Base-by-base conservation (phyloP, 2,888 invertebrate species). In the Diarsia mendica region DNA sequence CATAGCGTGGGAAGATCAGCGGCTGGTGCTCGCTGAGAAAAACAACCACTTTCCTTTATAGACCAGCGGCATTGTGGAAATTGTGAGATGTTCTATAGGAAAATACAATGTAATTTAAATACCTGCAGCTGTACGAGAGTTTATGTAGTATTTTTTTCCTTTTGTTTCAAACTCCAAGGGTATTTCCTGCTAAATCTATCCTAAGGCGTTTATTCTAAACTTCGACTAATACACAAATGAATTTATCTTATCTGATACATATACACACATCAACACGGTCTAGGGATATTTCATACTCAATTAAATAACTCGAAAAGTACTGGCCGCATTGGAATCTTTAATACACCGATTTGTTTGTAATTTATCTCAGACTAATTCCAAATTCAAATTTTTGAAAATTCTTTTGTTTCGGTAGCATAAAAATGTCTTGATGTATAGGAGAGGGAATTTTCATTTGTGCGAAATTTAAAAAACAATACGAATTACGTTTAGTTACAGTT, bases 1-100 rank as follows among this genome's bases (percentile, higher is more conserved):
- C 67, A 63, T 67, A 49, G 23, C 75, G 86, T 85, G 84, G 76
- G 82, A 86, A 85, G 65, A 72, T 72, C 51, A 68, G 33, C 75
- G 46, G 75, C 72, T 77, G 72, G 46, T 53, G 75, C 48, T 48
- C 46, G 55, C 49, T 83, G 74, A 73, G 76, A 75, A 85, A 78
- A 78, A 75, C 64, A 63, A 65, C 33, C 23, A 66, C 83, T 72
- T 80, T 83, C 77, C 61, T 78, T 61, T 48, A 28, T 49, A 64
- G 44, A 46, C 61, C 61, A 78, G 23, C 15, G 55, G 15, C 39
- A 48, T 65, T 71, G 70, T 70, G 76, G 69, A 80, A 80, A 77
- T 72, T 66, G 61, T 74, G n/a, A 8, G 18, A 51, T 20, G 23
- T 23, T 51, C 20, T 18, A n/a, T 39, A 63, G 61, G 13, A 71